phyloP scores from a whole-genome alignment of 2,888 invertebrate genomes.

The Chaitophorus viminalis region DNA sequence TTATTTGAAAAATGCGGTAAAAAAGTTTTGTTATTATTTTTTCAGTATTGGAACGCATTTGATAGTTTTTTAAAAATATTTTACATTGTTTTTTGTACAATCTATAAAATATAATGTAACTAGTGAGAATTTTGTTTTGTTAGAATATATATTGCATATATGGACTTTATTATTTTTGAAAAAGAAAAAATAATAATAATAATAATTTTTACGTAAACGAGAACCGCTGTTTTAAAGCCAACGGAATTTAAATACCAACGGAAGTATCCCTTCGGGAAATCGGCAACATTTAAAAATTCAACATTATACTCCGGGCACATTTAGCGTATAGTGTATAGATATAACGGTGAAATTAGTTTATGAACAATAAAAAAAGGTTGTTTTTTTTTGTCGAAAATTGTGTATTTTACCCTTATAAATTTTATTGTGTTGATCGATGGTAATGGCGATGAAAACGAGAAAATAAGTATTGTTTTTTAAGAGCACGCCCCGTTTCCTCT shows the following conservation, averaged over 20 bases:
- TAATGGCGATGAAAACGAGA: neutral
- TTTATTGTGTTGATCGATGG: neutral
- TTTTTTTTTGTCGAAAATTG: neutral
- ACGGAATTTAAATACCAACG: neutral
- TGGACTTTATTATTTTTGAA: neutral
- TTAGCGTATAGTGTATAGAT: neutral
- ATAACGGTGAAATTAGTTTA: neutral
- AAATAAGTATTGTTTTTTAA: neutral
- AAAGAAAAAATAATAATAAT: neutral
- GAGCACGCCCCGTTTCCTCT: neutral
- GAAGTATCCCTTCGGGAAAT: constrained; percentile 4
- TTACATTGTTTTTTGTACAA: neutral
- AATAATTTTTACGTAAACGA: neutral
- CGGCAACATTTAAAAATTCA: neutral
- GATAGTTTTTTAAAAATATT: too few species aligned
- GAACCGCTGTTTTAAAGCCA: neutral
- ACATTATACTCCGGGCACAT: neutral
- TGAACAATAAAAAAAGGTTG: neutral
- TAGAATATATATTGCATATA: neutral
- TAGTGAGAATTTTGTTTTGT: neutral
- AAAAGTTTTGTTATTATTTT: neutral
- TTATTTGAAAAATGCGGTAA: neutral
- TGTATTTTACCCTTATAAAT: neutral
- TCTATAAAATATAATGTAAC: neutral
- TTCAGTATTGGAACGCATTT: neutral